phyloP scores from a whole-genome alignment of 2,113 vertebrate genomes.

The Cyanoliseus patagonus region DNA sequence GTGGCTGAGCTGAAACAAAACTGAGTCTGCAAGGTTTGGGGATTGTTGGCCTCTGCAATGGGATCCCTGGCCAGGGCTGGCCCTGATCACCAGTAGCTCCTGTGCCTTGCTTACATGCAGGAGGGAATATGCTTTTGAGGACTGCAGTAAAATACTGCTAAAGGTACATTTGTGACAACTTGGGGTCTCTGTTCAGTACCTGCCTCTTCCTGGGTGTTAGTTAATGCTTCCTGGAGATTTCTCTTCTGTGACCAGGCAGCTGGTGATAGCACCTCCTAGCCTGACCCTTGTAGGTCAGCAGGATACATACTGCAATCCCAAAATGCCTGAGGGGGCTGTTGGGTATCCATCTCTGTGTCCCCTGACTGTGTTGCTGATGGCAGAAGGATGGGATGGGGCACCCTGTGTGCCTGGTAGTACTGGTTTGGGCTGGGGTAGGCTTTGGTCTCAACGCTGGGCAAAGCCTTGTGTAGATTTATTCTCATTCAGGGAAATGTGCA shows the following conservation, averaged over 20 bases:
- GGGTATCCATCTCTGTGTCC: neutral
- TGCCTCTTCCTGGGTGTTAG: neutral
- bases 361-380: neutral
- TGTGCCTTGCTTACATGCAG: neutral
- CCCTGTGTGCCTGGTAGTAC: neutral
- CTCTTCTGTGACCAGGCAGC: neutral
- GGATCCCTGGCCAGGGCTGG: constrained; percentile 25
- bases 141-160: neutral
- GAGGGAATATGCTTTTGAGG: neutral
- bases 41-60: neutral
- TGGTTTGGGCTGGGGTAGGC: neutral
- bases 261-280: neutral
- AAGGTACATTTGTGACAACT: neutral
- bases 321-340: neutral
- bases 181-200: neutral
- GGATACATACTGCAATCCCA: fast-evolving
- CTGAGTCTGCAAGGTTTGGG: neutral
- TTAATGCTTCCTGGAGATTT: neutral
- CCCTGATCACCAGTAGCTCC: neutral
- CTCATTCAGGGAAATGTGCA: neutral
- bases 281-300: neutral
- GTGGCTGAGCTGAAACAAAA: neutral
- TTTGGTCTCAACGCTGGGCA: neutral
- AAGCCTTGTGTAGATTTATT: neutral
- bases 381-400: neutral